Conservation (phyloP, 2,113 vertebrate genomes). For the Lampris megalopsis region DNA sequence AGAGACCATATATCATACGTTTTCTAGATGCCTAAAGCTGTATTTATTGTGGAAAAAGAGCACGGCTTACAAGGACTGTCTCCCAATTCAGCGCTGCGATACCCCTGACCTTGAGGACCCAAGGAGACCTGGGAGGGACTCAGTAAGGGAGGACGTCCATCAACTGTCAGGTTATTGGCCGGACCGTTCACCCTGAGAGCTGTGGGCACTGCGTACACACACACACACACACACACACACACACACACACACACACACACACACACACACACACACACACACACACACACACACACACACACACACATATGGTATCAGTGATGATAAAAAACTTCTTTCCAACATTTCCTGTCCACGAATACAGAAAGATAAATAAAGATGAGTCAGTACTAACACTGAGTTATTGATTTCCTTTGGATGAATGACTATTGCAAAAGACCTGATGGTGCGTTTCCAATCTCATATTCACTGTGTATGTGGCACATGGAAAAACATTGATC, state of each 20-base stretch:
- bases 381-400: conserved; percentile 23
- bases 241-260: conserved; percentile 31
- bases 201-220: conserved; percentile 81
- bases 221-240: conserved; percentile 31
- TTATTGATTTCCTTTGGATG: conserved; percentile 70
- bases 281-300: neutral
- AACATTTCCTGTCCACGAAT: conserved; percentile 4
- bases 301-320: neutral
- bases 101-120: conserved; percentile 82
- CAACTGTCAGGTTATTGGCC: conserved; percentile 82
- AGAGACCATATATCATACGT: neutral
- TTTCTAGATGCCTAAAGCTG: neutral
- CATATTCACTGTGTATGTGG: conserved; percentile 64
- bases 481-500: conserved; percentile 59
- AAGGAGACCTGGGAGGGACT: conserved; percentile 84
- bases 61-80: conserved; percentile 78
- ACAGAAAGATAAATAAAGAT: conserved; percentile 41
- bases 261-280: neutral
- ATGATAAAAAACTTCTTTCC: neutral
- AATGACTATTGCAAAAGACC: conserved; percentile 46
- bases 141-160: conserved; percentile 80
- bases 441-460: conserved; percentile 59
- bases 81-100: conserved; percentile 86
- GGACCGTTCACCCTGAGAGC: conserved; percentile 84
- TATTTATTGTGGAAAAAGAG: neutral